These are phyloP conservation scores for Pachypanchax playfairii DNA, from an alignment of 2,113 vertebrate species.

Conservation along the genomic window DNA sequence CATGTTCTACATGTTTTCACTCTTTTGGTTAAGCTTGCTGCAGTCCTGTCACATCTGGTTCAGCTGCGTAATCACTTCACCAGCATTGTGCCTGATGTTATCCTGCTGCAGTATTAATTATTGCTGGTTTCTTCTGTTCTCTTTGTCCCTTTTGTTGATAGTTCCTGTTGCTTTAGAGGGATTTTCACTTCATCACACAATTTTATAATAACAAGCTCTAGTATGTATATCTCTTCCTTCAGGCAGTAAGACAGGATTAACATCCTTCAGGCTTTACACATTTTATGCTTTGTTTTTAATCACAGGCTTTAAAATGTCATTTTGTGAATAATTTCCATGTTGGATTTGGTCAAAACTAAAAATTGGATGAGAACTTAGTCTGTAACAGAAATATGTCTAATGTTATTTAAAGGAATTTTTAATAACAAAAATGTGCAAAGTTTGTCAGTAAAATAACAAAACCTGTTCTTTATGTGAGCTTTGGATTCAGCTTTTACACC, in stretches of 20 bases:
- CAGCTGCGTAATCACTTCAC: neutral
- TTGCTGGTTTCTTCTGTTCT: neutral
- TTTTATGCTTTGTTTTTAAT: constrained; percentile 2
- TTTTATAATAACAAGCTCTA: neutral
- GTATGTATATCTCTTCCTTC: neutral
- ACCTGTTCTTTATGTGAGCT: too few relatives aligned
- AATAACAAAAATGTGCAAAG: neutral
- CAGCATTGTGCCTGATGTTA: neutral
- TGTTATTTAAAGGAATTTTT: neutral
- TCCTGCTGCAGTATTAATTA: neutral
- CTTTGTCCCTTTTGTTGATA: neutral
- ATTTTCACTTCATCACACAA: too few relatives aligned
- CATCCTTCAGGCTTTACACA: constrained; percentile 4
- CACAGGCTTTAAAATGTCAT: neutral
- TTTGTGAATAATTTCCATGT: constrained; percentile 2
- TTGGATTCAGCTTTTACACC: too few relatives aligned
- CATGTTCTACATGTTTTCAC: neutral
- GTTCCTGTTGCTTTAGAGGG: too few relatives aligned
- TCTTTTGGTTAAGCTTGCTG: too few relatives aligned
- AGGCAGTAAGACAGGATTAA: neutral
- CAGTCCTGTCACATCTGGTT: neutral
- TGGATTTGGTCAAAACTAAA: constrained; percentile 24
- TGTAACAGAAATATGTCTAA: constrained; percentile 4
- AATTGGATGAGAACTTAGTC: constrained; percentile 5
- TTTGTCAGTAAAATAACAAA: neutral